These are phyloP conservation scores for Papilio demoleus DNA, from an alignment of 2,888 invertebrate genomes.

Conservation along the genomic window DNA sequence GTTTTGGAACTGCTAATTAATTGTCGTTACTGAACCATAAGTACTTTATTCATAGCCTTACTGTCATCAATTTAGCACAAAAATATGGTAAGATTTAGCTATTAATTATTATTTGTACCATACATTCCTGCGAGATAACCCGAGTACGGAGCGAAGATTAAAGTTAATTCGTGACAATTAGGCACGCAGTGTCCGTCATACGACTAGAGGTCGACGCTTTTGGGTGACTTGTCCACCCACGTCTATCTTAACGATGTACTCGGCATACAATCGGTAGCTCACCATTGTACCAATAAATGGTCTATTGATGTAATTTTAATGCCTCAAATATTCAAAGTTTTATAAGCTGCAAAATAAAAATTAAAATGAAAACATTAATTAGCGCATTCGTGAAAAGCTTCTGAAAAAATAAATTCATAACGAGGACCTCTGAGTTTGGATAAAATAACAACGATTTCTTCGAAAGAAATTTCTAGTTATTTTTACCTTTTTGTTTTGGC, in stretches of 20 bases:
- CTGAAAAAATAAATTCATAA: not conserved
- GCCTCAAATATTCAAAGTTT: not conserved
- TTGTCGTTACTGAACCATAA: no score
- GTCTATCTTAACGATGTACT: conserved; percentile 35
- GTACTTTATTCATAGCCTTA: not conserved
- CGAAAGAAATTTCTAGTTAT: not conserved
- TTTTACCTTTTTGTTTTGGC: not conserved
- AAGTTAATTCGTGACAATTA: conserved; percentile 53
- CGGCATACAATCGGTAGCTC: not conserved
- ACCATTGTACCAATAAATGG: not conserved
- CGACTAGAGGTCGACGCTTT: conserved; percentile 42
- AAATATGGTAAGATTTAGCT: not conserved
- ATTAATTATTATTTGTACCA: conserved; percentile 33
- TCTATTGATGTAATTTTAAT: not conserved
- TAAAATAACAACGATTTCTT: not conserved
- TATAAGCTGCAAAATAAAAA: not conserved
- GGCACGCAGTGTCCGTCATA: conserved; percentile 42
- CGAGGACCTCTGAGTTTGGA: not conserved
- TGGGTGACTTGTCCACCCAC: conserved; percentile 40
- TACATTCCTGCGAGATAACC: conserved; percentile 49
- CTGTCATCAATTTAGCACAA: not conserved
- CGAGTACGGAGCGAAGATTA: conserved; percentile 47
- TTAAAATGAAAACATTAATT: not conserved
- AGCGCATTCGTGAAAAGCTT: not conserved
- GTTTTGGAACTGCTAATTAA: no score